These are phyloP conservation scores for Teleopsis dalmanni DNA, from an alignment of 1,140 invertebrate species.

Conservation along the genomic window DNA sequence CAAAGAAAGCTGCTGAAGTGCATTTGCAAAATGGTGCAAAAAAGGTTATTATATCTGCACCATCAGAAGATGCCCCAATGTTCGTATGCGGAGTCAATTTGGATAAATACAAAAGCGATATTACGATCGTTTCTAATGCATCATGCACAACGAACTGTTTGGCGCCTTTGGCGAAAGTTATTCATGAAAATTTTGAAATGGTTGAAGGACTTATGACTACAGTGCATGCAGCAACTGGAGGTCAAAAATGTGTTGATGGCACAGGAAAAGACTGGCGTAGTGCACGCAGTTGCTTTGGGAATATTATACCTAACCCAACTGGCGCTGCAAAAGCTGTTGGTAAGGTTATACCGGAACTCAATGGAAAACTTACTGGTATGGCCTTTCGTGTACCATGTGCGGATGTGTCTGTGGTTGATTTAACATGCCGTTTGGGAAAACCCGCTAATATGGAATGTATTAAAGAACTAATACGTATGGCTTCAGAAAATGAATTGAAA, in stretches of 20 bases:
- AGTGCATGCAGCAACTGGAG: conserved; percentile 94
- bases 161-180: conserved; percentile 94
- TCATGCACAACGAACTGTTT: conserved; percentile 99
- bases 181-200: conserved; percentile 93
- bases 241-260: conserved; percentile 97
- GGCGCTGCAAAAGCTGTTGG: conserved; percentile 98
- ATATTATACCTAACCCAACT: conserved; percentile 97
- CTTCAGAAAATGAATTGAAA: conserved; percentile 70
- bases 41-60: conserved; percentile 97
- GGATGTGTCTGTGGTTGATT: conserved; percentile 95
- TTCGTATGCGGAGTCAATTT: conserved; percentile 94
- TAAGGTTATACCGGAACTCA: conserved; percentile 90
- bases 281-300: conserved; percentile 91
- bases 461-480: conserved; percentile 81
- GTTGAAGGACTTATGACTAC: conserved; percentile 98
- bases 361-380: conserved; percentile 95
- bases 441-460: conserved; percentile 83
- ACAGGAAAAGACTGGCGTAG: conserved; percentile 93
- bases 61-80: conserved; percentile 97
- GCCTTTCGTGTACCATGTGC: conserved; percentile 95
- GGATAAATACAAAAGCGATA: conserved; percentile 74
- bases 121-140: conserved; percentile 90
- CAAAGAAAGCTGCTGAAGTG: conserved; percentile 81
- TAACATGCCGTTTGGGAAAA: conserved; percentile 73
- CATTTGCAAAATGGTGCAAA: conserved; percentile 89